phyloP scores from a whole-genome alignment of 2,888 invertebrate genomes.

The Opisthograptis luteolata region DNA sequence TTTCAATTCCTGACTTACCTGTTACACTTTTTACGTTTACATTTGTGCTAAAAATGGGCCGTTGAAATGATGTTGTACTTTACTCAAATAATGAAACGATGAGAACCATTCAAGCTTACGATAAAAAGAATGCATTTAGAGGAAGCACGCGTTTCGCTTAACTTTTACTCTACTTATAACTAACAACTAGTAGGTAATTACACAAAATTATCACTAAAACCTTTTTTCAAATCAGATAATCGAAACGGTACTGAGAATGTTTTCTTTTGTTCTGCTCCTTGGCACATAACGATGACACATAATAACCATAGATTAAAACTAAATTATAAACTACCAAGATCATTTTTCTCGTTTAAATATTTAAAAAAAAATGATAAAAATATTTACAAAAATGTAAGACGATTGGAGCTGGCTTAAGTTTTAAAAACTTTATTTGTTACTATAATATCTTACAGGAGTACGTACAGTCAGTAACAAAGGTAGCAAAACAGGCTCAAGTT shows the following conservation, averaged over 20 bases:
- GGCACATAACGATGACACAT: slow-evolving; percentile 80
- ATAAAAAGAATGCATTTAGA: slow-evolving; percentile 47
- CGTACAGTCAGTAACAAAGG: too few relatives aligned
- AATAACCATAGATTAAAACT: slow-evolving; percentile 51
- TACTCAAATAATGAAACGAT: slow-evolving; percentile 26
- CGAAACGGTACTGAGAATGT: slow-evolving; percentile 45
- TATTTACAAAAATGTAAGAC: slow-evolving; percentile 52
- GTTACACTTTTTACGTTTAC: too few relatives aligned
- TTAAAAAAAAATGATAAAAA: slow-evolving; percentile 43
- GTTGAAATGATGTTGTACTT: slow-evolving; percentile 54
- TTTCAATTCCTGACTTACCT: too few relatives aligned
- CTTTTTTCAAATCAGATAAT: slow-evolving; percentile 41
- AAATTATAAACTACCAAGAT: slow-evolving; percentile 70
- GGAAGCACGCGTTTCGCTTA: slow-evolving; percentile 77
- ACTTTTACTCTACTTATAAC: slow-evolving; percentile 57
- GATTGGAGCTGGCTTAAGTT: slow-evolving; percentile 22
- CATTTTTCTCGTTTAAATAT: slow-evolving; percentile 71
- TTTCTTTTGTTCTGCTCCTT: slow-evolving; percentile 62
- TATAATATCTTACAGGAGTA: slow-evolving; percentile 44
- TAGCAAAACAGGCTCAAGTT: too few relatives aligned
- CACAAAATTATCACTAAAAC: slow-evolving; percentile 55
- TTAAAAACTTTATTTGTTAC: slow-evolving; percentile 24
- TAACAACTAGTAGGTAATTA: slow-evolving; percentile 66
- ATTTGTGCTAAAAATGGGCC: slow-evolving; percentile 37
- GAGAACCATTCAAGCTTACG: slow-evolving; percentile 33